Percentiles rank a stretch among this genome's conserved stretches.
Conservation (phyloP, 1,140 invertebrate genomes). For the Drosophila watanabei region DNA sequence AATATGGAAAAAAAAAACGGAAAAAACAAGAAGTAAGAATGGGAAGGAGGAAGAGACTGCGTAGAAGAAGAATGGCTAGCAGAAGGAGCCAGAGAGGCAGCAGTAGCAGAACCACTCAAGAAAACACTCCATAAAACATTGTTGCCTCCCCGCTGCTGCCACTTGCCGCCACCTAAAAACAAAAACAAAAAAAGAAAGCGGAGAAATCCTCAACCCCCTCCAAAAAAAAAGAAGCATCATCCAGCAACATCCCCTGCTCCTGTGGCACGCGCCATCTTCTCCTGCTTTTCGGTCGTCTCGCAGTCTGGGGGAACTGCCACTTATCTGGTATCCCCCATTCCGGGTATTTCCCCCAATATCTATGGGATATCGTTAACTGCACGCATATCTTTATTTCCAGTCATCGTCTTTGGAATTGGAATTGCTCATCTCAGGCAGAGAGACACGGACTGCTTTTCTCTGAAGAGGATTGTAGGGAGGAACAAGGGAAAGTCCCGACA, state of each 20-base stretch:
- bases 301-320: conserved; percentile 56
- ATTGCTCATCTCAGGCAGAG: conserved; percentile 8
- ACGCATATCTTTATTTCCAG: conserved; percentile 29
- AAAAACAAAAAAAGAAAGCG: background rate
- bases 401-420: conserved; percentile 10
- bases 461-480: no score
- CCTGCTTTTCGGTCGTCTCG: conserved; percentile 24
- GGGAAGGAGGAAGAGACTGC: background rate
- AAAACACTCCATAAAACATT: conserved; percentile 81
- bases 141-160: conserved; percentile 13
- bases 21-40: no score
- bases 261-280: conserved; percentile 57
- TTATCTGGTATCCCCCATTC: conserved; percentile 51
- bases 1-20: background rate
- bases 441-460: no score
- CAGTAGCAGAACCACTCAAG: conserved; percentile 67
- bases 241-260: background rate
- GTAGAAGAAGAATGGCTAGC: background rate
- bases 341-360: background rate
- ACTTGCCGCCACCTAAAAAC: background rate
- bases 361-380: conserved; percentile 30
- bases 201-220: background rate
- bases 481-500: background rate
- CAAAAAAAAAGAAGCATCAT: background rate
- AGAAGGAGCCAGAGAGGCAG: conserved; percentile 25